These are phyloP conservation scores for Erinaceus europaeus DNA, from an alignment of 2,113 vertebrate genomes.

Conservation along the genomic window DNA sequence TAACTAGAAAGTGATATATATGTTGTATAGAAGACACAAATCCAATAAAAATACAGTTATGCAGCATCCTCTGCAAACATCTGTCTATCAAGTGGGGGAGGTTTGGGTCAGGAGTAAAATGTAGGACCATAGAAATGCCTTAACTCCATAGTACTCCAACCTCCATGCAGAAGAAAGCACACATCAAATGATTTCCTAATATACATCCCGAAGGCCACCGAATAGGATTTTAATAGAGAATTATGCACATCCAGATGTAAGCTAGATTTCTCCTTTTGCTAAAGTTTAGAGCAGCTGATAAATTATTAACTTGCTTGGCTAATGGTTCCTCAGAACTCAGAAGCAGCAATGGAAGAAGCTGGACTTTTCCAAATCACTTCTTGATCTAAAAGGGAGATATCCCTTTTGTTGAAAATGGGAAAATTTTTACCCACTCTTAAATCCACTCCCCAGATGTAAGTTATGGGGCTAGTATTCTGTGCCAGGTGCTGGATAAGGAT, in stretches of 20 bases:
- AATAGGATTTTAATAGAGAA: background rate
- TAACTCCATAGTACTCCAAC: accelerated
- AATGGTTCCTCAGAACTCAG: background rate
- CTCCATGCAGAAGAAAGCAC: background rate
- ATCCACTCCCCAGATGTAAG: background rate
- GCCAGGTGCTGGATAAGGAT: background rate
- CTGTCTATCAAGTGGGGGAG: background rate
- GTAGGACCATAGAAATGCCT: background rate
- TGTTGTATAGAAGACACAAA: background rate
- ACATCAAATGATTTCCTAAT: background rate
- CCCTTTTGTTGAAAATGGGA: background rate
- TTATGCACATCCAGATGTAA: background rate
- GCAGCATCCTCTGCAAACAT: background rate
- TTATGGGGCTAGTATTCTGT: background rate
- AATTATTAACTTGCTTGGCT: background rate
- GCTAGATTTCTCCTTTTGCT: slow-evolving; percentile 13
- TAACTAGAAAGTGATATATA: background rate
- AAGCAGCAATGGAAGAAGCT: background rate
- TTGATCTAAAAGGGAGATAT: too few relatives aligned
- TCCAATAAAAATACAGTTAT: background rate
- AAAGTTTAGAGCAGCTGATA: background rate
- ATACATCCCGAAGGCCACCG: background rate
- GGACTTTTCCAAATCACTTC: too few relatives aligned
- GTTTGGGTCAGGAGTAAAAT: background rate
- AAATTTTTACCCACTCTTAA: background rate